Evolutionary conservation across 2,888 invertebrate species (phyloP), one percentile per base, ranked within the genome.

Genomic region (Selenia dentaria): DNA sequence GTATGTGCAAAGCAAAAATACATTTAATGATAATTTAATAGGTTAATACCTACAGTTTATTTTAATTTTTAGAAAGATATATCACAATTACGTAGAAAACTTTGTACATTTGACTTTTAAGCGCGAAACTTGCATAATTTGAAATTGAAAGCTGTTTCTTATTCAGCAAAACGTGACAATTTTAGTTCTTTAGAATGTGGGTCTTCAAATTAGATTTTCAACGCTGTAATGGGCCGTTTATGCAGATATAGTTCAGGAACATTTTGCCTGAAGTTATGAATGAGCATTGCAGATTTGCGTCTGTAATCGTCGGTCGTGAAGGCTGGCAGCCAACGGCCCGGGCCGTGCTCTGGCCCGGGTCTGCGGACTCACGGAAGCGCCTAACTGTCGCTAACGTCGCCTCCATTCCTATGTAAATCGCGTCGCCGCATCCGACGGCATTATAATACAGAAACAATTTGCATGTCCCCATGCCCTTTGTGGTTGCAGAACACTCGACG

Each of bases 351-450:
- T 18, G 31, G 33, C 24, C 46, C 51, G 54, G 64, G 60, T n/a
- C 66, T 65, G 61, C 68, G 25, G 22, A 62, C 56, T 54, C 67
- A 64, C 74, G 81, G 80, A 78, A 79, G 70, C 75, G 59, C 62
- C 72, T 79, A 82, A 83, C 83, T 83, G 75, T 79, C 70, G 63
- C 70, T 67, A 71, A 70, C 69, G 68, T 66, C 60, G 71, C 65
- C 69, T 74, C 83, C 74, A 87, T 88, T 88, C 79, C 87, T 88
- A 88, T 90, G 89, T 85, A 82, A 90, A 90, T 89, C 75, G 64
- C 64, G 51, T 51, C 54, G 67, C 67, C 69, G 78, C 78, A 81
- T 78, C 74, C 79, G 74, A 74, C 73, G 71, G 61, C 69, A 73
- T 59, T 77, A 83, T 85, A 87, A 83, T 86, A 74, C 73, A 74